A percentile compares a stretch with the other conserved stretches of the same genome.
Evolutionary conservation across 2,888 invertebrate species (phyloP).

Genomic region (Trichopoda pennipes): DNA sequence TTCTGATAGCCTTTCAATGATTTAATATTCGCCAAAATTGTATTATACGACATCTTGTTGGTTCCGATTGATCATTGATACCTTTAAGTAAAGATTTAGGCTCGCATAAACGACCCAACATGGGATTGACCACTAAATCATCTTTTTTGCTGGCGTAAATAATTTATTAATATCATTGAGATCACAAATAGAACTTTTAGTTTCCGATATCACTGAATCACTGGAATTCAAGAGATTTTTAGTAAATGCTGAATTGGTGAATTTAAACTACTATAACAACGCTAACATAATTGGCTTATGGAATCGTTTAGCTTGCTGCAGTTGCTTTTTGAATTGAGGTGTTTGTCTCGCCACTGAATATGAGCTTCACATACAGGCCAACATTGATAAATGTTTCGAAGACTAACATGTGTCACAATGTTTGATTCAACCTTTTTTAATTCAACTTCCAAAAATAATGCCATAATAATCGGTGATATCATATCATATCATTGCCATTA

Average conservation of each 20-base stretch:
- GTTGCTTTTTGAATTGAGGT: slow-evolving; percentile 71
- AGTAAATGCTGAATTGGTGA: slow-evolving; percentile 80
- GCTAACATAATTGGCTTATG: slow-evolving; percentile 82
- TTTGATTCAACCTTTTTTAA: slow-evolving; percentile 88
- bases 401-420: slow-evolving; percentile 93
- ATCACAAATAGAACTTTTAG: slow-evolving; percentile 81
- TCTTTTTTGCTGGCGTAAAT: slow-evolving; percentile 80
- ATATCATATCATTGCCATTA: slow-evolving; percentile 82
- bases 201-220: slow-evolving; percentile 81
- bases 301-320: slow-evolving; percentile 73
- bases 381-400: slow-evolving; percentile 82
- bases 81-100: slow-evolving; percentile 72
- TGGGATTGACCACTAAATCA: slow-evolving; percentile 81
- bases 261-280: slow-evolving; percentile 84
- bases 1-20: slow-evolving; percentile 73
- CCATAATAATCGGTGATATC: slow-evolving; percentile 95
- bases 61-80: slow-evolving; percentile 43
- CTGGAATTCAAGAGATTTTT: slow-evolving; percentile 81
- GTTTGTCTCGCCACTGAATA: slow-evolving; percentile 86
- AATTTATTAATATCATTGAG: slow-evolving; percentile 79
- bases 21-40: slow-evolving; percentile 72
- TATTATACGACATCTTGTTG: no score
- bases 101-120: slow-evolving; percentile 84
- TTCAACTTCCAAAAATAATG: slow-evolving; percentile 94
- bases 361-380: slow-evolving; percentile 83